Evolutionary conservation across 2,888 invertebrate species (phyloP).

Genomic region (Anticlea derivata): DNA sequence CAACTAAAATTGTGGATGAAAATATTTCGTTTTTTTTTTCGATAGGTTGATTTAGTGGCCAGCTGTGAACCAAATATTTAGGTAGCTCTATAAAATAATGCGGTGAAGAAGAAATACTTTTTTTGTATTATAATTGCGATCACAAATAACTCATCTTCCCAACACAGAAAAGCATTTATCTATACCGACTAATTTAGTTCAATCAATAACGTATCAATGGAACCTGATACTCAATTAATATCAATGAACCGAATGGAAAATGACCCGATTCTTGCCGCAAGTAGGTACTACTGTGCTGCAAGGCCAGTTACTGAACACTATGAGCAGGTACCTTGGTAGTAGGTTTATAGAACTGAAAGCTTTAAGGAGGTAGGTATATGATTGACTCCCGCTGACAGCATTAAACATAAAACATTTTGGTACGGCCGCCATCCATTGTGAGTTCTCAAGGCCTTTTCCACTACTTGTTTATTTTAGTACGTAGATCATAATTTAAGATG

Average conservation of each 20-base stretch:
- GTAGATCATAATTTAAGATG: constrained; percentile 22
- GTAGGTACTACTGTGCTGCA: no score
- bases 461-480: constrained; percentile 21
- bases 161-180: neutral
- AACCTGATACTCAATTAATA: constrained; percentile 18
- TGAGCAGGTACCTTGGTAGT: no score
- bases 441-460: constrained; percentile 31
- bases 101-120: no score
- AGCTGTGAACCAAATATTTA: no score
- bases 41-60: no score
- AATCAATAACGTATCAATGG: constrained; percentile 18
- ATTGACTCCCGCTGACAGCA: constrained; percentile 25
- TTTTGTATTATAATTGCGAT: no score
- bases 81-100: no score
- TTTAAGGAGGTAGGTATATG: neutral
- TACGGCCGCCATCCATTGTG: constrained; percentile 23
- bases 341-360: constrained; percentile 6
- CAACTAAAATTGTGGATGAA: neutral
- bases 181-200: constrained; percentile 12
- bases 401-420: constrained; percentile 15
- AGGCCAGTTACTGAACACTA: neutral
- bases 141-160: no score
- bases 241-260: constrained; percentile 3
- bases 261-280: constrained; percentile 8
- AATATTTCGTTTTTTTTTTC: neutral